Conservation (phyloP, 2,113 vertebrate genomes). For the Poeciliopsis turrubarensis region DNA sequence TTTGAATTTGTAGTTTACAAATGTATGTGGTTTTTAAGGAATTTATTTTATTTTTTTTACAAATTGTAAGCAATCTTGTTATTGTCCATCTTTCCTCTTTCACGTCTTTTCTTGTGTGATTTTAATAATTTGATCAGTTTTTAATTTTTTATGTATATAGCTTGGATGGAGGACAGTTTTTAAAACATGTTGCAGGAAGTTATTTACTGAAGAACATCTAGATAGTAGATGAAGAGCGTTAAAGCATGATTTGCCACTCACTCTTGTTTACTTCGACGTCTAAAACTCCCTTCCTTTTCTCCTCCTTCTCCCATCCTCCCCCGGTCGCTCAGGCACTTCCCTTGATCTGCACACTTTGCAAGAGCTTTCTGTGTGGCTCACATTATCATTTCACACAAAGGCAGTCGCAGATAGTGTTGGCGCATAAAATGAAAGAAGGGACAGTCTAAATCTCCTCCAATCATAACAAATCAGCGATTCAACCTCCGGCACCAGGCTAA, state of each 20-base stretch:
- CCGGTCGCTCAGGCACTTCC: slow-evolving; percentile 42
- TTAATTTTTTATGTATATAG: neutral
- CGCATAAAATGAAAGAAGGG: slow-evolving; percentile 65
- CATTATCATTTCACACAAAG: slow-evolving; percentile 73
- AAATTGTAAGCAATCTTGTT: neutral
- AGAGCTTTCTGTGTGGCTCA: slow-evolving; percentile 59
- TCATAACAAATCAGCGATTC: slow-evolving; percentile 81
- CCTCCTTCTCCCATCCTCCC: slow-evolving; percentile 19
- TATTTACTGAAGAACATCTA: neutral
- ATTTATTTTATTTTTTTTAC: neutral
- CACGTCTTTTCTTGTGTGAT: neutral
- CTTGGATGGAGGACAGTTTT: neutral
- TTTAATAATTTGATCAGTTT: neutral
- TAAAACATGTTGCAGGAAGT: neutral
- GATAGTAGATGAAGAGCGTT: neutral
- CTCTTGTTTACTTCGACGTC: slow-evolving; percentile 50
- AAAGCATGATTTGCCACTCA: slow-evolving; percentile 22
- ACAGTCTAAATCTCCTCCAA: slow-evolving; percentile 75
- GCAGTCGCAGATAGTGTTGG: slow-evolving; percentile 65
- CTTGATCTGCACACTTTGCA: slow-evolving; percentile 60
- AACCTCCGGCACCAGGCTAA: slow-evolving; percentile 80
- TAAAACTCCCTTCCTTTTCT: slow-evolving; percentile 21
- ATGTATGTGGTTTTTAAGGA: no score
- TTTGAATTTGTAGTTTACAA: no score
- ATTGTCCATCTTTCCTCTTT: neutral